Evolutionary conservation across 2,888 invertebrate species (phyloP).

Genomic region (Lysandra coridon): DNA sequence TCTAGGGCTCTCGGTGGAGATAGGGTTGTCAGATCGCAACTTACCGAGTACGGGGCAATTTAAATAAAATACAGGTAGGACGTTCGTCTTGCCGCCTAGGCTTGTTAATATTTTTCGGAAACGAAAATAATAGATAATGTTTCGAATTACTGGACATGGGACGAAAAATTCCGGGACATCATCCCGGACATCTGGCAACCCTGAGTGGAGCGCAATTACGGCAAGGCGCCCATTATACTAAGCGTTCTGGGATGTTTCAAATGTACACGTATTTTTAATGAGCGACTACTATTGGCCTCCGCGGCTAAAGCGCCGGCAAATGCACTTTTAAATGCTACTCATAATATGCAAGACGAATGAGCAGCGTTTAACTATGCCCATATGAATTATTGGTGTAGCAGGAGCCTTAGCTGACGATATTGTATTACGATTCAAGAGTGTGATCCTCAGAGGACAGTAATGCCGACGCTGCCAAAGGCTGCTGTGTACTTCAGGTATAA

Average conservation of each 20-base stretch:
- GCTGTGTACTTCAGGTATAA: neutral
- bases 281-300: constrained; percentile 24
- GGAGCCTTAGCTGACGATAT: neutral
- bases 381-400: neutral
- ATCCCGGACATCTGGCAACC: neutral
- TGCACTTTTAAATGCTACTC: constrained; percentile 28
- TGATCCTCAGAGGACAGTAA: neutral
- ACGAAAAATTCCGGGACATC: neutral
- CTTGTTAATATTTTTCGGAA: too few relatives aligned
- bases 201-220: constrained; percentile 25
- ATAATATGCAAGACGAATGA: neutral
- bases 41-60: neutral
- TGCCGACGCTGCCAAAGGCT: neutral
- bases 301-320: constrained; percentile 19
- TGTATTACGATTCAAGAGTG: neutral
- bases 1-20: constrained; percentile 24
- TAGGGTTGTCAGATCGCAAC: neutral
- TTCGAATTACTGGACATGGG: neutral
- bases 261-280: constrained; percentile 26
- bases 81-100: neutral
- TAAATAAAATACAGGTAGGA: neutral
- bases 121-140: neutral
- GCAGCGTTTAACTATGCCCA: neutral
- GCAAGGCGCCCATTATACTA: constrained; percentile 26
- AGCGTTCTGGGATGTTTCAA: constrained; percentile 29